These are phyloP conservation scores for Myocastor coypus DNA, from an alignment of 2,113 vertebrate species.

Conservation along the genomic window DNA sequence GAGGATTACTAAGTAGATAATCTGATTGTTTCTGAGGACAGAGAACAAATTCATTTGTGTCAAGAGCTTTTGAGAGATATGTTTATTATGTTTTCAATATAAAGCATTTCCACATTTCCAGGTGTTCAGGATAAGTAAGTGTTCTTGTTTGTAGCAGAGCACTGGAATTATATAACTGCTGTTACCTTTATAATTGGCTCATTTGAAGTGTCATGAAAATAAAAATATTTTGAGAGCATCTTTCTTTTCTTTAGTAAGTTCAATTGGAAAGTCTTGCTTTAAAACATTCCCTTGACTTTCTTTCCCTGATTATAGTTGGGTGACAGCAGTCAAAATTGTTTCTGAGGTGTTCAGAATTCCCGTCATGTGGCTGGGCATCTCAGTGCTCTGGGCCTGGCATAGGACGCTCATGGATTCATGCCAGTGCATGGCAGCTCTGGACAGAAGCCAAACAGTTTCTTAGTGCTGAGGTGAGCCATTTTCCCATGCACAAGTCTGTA, in stretches of 20 bases:
- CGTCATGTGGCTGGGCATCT: conserved; percentile 70
- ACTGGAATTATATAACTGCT: conserved; percentile 13
- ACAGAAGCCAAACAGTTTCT: conserved; percentile 66
- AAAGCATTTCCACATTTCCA: conserved; percentile 30
- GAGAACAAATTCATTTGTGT: conserved; percentile 47
- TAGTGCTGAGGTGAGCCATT: conserved; percentile 61
- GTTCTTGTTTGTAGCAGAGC: neutral
- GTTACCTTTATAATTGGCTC: neutral
- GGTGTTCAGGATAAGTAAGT: conserved; percentile 6
- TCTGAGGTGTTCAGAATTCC: conserved; percentile 78
- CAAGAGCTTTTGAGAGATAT: conserved; percentile 1
- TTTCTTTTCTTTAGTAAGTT: neutral
- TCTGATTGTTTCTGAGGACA: conserved; percentile 29
- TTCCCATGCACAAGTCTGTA: neutral
- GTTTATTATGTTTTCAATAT: conserved; percentile 40
- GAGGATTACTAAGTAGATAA: conserved; percentile 59
- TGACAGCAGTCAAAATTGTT: conserved; percentile 73
- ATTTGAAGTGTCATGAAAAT: conserved; percentile 39
- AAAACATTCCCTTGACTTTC: conserved; percentile 49
- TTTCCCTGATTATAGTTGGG: conserved; percentile 7
- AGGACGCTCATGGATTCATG: conserved; percentile 74
- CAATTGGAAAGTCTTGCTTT: neutral
- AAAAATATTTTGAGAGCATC: neutral
- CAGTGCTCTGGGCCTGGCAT: conserved; percentile 71
- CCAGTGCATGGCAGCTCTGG: conserved; percentile 72